These are phyloP conservation scores for Nanorana parkeri DNA, from an alignment of 2,113 vertebrate species.

Conservation along the genomic window DNA sequence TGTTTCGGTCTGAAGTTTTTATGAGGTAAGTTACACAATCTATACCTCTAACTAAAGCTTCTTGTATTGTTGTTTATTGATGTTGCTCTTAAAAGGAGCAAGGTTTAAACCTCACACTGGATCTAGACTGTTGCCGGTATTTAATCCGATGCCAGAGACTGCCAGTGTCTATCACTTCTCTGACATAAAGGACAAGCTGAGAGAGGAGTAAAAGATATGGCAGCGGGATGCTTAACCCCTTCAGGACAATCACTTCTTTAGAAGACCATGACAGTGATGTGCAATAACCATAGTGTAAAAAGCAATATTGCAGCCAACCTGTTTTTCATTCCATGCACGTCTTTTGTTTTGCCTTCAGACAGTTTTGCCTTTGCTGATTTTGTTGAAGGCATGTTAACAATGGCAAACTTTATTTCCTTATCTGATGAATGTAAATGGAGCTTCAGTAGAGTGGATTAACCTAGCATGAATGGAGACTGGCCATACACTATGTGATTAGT, in stretches of 20 bases:
- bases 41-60: no score
- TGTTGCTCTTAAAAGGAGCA: background rate
- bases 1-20: no score
- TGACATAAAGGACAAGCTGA: slow-evolving; percentile 44
- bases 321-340: background rate
- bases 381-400: background rate
- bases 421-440: no score
- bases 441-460: no score
- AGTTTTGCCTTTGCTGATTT: background rate
- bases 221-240: slow-evolving; percentile 27
- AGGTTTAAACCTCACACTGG: slow-evolving; percentile 6
- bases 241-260: slow-evolving; percentile 1
- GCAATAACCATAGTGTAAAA: background rate
- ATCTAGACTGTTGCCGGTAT: slow-evolving; percentile 43
- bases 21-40: no score
- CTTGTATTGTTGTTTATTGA: background rate
- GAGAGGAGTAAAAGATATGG: slow-evolving; percentile 4
- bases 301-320: background rate
- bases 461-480: no score
- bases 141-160: slow-evolving; percentile 39
- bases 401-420: no score
- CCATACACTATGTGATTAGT: no score
- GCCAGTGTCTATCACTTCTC: slow-evolving; percentile 25
- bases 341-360: background rate
- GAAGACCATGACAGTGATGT: slow-evolving; percentile 3